Base-by-base conservation (phyloP, 1,140 invertebrate genomes). In the Panagrolaimus sp. region DNA sequence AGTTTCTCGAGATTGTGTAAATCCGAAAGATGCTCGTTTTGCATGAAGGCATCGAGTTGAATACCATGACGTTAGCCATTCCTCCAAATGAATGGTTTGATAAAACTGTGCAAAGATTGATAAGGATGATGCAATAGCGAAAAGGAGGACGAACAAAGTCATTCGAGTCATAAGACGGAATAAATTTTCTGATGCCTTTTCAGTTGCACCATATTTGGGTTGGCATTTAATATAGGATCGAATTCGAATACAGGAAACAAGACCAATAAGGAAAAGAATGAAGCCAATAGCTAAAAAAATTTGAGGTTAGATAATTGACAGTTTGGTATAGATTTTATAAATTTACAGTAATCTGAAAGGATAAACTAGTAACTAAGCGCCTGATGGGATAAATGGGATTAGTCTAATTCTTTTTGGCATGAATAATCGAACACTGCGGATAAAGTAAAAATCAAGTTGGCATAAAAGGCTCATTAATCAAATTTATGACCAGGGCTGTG, bases 161-260 rank as follows among this genome's bases (percentile, higher is more conserved):
- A 98, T 98, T 55, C 94, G 88, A 69, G 96, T 91, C 94, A 98
- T 98, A 8, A 98, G 86, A 79, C 95, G 96, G 84, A 97, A 94
- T 52, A 98, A 85, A 85, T 97, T 97, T 82, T 96, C 93, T 0
- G 94, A 96, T 84, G 94, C 92, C 7, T 76, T 73, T 67, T 73
- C 71, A 47, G 65, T 65, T 6, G 38, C 58, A 38, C 68, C 73
- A 44, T 79, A 79, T 67, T 76, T 76, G 26, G 63, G 45, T 7
- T 78, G 75, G 32, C 78, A 76, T 62, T 79, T 78, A 46, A 78
- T 78, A 48, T 79, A 76, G 21, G 65, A 67, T 21, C 83, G 73
- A 65, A 84, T 83, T 65, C 81, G 76, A 67, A 84, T 81, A 48
- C 86, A 76, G 15, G 84, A 81, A 65, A 85, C 76, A 73, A 85